Conservation (phyloP, 2,888 invertebrate genomes). For the Vesta saturnalis region DNA sequence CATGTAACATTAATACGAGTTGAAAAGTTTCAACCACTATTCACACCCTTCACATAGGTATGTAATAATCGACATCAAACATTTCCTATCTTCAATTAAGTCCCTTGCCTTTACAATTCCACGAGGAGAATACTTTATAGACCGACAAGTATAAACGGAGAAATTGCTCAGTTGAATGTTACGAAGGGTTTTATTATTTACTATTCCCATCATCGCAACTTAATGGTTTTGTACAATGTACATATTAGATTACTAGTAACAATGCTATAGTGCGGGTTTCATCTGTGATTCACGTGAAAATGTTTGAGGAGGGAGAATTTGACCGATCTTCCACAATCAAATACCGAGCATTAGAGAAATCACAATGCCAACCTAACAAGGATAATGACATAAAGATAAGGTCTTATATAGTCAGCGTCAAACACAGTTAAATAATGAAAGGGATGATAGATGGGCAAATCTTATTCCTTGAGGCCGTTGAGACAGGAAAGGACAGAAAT, state of each 20-base stretch:
- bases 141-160: constrained; percentile 22
- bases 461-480: constrained; percentile 39
- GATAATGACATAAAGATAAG: constrained; percentile 39
- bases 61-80: constrained; percentile 20
- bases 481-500: constrained; percentile 41
- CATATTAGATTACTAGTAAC: constrained; percentile 20
- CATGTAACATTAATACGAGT: not conserved
- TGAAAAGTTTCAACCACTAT: not conserved
- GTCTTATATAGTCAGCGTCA: constrained; percentile 44
- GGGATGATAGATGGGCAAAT: constrained; percentile 44
- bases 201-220: constrained; percentile 5
- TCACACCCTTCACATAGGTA: not conserved
- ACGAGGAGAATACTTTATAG: constrained; percentile 19
- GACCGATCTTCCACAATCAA: constrained; percentile 27
- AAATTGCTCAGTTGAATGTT: constrained; percentile 26
- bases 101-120: constrained; percentile 15
- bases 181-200: constrained; percentile 21
- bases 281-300: constrained; percentile 17
- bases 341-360: constrained; percentile 25
- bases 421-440: constrained; percentile 43
- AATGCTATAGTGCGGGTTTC: constrained; percentile 17
- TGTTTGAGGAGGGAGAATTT: not conserved
- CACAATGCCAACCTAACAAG: constrained; percentile 29
- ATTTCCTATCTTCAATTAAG: constrained; percentile 19
- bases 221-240: constrained; percentile 23